Evolutionary conservation across 2,797 vertebrate species (phyloP).

Genomic region (Anguilla megastoma): DNA sequence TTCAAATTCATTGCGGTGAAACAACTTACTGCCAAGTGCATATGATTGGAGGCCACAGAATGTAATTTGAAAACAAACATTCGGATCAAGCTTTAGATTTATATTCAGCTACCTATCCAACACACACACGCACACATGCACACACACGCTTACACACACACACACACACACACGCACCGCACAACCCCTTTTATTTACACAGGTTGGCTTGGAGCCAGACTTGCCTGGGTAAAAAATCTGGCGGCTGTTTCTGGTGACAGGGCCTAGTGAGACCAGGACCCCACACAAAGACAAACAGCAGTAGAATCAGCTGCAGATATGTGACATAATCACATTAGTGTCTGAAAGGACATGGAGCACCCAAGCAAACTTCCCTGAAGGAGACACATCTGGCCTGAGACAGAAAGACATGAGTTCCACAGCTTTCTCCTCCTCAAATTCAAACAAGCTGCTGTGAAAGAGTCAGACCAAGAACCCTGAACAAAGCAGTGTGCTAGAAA

Average conservation of each 20-base stretch:
- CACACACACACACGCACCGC: conserved; percentile 40
- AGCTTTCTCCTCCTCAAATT: conserved; percentile 72
- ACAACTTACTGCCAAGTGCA: neutral
- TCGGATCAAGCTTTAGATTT: neutral
- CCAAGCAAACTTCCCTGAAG: conserved; percentile 75
- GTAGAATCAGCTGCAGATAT: conserved; percentile 78
- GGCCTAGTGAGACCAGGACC: conserved; percentile 63
- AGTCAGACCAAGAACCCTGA: conserved; percentile 72
- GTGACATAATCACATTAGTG: conserved; percentile 77
- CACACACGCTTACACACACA: conserved; percentile 50
- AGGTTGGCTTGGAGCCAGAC: conserved; percentile 76
- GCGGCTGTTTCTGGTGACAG: conserved; percentile 69
- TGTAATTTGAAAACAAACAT: neutral
- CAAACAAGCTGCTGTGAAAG: conserved; percentile 75
- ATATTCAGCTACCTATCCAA: neutral
- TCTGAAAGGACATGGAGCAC: conserved; percentile 77
- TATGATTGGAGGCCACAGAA: neutral
- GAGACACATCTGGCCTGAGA: conserved; percentile 67
- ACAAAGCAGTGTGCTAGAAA: conserved; percentile 73
- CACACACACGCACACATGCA: neutral
- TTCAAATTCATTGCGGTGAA: neutral
- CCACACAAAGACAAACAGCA: conserved; percentile 74
- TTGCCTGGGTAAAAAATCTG: conserved; percentile 72
- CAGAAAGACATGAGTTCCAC: conserved; percentile 52
- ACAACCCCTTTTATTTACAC: conserved; percentile 57